These are phyloP conservation scores for Agapornis roseicollis DNA, from an alignment of 2,113 vertebrate genomes.

Conservation along the genomic window DNA sequence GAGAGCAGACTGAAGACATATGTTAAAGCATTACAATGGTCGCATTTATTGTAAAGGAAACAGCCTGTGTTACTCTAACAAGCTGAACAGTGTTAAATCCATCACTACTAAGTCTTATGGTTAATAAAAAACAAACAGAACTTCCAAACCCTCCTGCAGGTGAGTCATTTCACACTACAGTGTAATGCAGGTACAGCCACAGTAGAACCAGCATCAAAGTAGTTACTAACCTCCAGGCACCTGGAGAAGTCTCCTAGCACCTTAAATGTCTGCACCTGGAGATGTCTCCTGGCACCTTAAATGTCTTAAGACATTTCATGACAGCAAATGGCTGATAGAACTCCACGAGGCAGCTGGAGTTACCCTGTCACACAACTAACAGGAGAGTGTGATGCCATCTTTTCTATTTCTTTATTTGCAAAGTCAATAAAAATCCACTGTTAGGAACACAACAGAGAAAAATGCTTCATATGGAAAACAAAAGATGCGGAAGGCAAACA, in stretches of 20 bases:
- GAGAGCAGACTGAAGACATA: background rate
- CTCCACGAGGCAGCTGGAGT: background rate
- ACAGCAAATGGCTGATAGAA: accelerated
- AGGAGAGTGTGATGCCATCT: background rate
- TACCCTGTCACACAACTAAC: background rate
- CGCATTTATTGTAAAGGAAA: slow-evolving; percentile 8
- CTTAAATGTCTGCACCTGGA: too few relatives aligned
- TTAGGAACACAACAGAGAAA: background rate
- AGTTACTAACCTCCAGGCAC: background rate
- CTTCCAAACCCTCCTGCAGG: background rate
- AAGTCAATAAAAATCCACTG: slow-evolving; percentile 44
- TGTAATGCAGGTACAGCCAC: background rate
- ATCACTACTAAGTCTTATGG: background rate
- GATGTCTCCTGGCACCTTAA: background rate
- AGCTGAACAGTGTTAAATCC: background rate
- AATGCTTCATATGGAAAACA: background rate
- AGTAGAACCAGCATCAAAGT: background rate
- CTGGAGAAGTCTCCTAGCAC: background rate
- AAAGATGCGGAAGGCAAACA: background rate
- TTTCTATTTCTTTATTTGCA: background rate
- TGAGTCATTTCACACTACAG: accelerated
- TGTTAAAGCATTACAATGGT: background rate
- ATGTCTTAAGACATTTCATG: background rate
- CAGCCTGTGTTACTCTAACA: background rate
- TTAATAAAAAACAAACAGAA: background rate